Conservation (phyloP, 2,888 invertebrate species). For the Liopterus haemorrhoidalis region DNA sequence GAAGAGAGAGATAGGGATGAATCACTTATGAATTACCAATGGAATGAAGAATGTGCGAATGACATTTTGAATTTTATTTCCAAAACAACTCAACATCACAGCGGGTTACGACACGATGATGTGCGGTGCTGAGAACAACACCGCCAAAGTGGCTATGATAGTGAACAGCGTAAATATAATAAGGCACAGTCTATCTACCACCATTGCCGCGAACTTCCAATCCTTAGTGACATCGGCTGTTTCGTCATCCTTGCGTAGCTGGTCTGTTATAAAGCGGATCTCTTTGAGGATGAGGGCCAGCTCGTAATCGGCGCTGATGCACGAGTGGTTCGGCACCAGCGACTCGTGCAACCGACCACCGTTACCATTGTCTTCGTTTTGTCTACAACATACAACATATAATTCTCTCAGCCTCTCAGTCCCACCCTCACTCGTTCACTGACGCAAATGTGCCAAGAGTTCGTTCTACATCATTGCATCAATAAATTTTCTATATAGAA, state of each 20-base stretch:
- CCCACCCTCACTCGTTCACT: too few species aligned
- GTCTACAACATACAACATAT: conserved; percentile 39
- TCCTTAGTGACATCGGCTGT: conserved; percentile 91
- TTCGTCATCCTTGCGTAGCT: conserved; percentile 92
- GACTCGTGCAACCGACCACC: conserved; percentile 68
- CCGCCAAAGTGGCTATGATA: conserved; percentile 94
- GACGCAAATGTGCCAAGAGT: too few species aligned
- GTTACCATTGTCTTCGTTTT: conserved; percentile 49
- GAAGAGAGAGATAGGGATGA: too few species aligned
- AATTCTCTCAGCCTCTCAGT: too few species aligned
- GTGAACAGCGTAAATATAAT: conserved; percentile 98
- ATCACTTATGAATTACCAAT: too few species aligned
- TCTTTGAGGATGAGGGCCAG: conserved; percentile 92
- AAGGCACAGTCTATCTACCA: conserved; percentile 99
- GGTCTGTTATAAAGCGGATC: conserved; percentile 85
- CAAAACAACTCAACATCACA: too few species aligned
- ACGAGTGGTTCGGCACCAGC: conserved; percentile 71
- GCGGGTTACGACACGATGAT: conserved; percentile 81
- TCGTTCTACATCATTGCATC: too few species aligned
- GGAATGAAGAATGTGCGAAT: too few species aligned
- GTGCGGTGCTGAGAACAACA: conserved; percentile 94
- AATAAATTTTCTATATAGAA: too few species aligned
- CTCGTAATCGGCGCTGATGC: conserved; percentile 89
- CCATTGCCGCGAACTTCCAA: conserved; percentile 99
- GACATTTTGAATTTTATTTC: too few species aligned